Conservation (phyloP, 1,140 invertebrate genomes). For the Aphaenogaster ashmeadi region DNA sequence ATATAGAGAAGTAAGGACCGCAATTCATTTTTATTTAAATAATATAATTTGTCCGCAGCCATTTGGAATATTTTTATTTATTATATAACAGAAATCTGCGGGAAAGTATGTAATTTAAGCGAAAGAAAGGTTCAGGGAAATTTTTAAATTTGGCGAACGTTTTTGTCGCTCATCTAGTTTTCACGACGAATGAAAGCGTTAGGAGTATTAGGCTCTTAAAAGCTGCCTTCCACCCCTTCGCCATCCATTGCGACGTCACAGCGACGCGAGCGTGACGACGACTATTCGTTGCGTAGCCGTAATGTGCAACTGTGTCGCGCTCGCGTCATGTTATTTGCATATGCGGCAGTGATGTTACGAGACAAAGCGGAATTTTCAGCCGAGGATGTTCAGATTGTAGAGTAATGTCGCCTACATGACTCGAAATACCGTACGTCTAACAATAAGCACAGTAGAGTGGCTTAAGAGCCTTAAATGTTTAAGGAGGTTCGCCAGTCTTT, state of each 20-base stretch:
- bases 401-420: constrained; percentile 65
- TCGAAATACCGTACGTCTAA: constrained; percentile 50
- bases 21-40: background rate
- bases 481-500: no score
- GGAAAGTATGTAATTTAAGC: background rate
- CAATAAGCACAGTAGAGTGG: no score
- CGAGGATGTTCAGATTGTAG: constrained; percentile 12
- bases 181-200: background rate
- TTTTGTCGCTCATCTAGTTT: background rate
- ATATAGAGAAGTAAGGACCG: background rate
- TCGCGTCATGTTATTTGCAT: constrained; percentile 6
- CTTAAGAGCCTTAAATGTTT: no score
- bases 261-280: constrained; percentile 30
- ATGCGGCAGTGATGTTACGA: constrained; percentile 32
- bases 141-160: background rate
- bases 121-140: background rate
- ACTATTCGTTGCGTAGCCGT: background rate
- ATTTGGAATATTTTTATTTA: background rate
- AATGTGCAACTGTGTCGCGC: background rate
- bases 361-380: constrained; percentile 61
- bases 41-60: background rate
- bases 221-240: background rate
- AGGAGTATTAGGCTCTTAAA: background rate
- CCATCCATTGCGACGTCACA: constrained; percentile 31
- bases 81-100: background rate